Evolutionary conservation across 2,113 vertebrate species (phyloP).

Genomic region (Vanacampus margaritifer): DNA sequence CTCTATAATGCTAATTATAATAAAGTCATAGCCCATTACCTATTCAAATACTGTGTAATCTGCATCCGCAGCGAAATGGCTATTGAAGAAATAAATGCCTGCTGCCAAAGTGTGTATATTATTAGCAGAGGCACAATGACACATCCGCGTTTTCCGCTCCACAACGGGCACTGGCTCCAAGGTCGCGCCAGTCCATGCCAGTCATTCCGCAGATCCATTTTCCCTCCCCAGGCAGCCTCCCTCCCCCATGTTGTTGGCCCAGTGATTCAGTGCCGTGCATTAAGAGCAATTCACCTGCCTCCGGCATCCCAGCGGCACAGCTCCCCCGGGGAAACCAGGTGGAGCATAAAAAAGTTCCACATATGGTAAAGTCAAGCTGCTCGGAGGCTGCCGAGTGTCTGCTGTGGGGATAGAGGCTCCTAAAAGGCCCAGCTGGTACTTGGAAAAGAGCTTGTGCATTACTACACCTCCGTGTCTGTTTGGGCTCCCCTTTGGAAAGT

Average conservation of each 20-base stretch:
- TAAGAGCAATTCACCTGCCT: conserved; percentile 99
- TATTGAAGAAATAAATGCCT: conserved; percentile 25
- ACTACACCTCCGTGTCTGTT: conserved; percentile 98
- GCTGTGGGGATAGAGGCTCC: conserved; percentile 97
- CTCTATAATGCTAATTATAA: conserved; percentile 6
- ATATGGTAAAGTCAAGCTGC: conserved; percentile 99
- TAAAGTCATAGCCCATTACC: conserved; percentile 11
- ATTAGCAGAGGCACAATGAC: conserved; percentile 57
- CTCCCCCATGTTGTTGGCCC: conserved; percentile 96
- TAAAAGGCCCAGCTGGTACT: conserved; percentile 99
- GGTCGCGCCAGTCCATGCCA: conserved; percentile 89
- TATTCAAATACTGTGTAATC: conserved; percentile 15
- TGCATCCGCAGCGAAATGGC: conserved; percentile 9
- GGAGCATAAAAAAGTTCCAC: conserved; percentile 98
- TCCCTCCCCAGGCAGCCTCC: conserved; percentile 92
- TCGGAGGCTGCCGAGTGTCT: conserved; percentile 96
- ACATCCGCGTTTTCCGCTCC: conserved; percentile 76
- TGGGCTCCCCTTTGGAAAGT: conserved; percentile 97
- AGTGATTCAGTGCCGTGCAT: conserved; percentile 99
- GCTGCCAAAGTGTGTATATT: conserved; percentile 50
- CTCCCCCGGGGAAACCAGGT: conserved; percentile 91
- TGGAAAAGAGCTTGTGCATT: conserved; percentile 98
- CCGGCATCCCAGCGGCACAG: conserved; percentile 89
- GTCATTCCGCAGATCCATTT: conserved; percentile 95
- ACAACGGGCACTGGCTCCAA: conserved; percentile 87